Evolutionary conservation across 2,113 vertebrate genomes (phyloP), one percentile per base, ranked within the genome.

Genomic region (Smithornis capensis): DNA sequence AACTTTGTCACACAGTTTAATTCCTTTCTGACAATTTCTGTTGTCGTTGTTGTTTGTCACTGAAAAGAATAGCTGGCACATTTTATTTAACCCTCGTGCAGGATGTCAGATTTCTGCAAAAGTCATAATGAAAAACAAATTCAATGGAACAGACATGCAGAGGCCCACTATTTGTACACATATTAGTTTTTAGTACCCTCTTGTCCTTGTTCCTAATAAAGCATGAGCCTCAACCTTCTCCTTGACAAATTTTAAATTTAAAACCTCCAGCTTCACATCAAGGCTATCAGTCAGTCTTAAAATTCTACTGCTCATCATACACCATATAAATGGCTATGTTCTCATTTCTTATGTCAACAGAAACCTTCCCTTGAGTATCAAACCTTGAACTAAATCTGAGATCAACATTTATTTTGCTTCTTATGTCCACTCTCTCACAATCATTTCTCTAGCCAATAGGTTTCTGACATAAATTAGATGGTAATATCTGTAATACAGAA

Each of bases 211-310:
- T 92, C 78, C 22, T 71, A 75, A 96, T 94, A 96, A 91, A 93
- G 18, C 40, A 78, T 60, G 89, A 87, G 40, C n/a, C 79, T 96
- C 90, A 94, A 94, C 85, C 73, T 91, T 95, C 83, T 68, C 22
- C 56, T 62, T 95, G 93, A 83, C 86, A 96, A 57, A 49, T 84
- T 92, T 92, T 77, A 95, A 92, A 97, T 96, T 83, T 92, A 80
- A 92, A 70, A 78, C 27, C 28, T 89, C 42, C 50, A 56, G 18
- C 50, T 87, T 89, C 65, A 55, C 7, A 11, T 40, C 91, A 94
- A 95, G 92, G 63, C 12, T 93, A 91, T 92, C 87, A 91, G 75
- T 92, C 75, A 96, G 60, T 50, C 75, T 91, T 94, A 77, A 91
- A 86, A 67, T 88, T 93, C 77, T 74, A 60, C n/a, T 68, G 25